Evolutionary conservation across 2,797 vertebrate species (phyloP).

Genomic region (Bothrops alternatus): DNA sequence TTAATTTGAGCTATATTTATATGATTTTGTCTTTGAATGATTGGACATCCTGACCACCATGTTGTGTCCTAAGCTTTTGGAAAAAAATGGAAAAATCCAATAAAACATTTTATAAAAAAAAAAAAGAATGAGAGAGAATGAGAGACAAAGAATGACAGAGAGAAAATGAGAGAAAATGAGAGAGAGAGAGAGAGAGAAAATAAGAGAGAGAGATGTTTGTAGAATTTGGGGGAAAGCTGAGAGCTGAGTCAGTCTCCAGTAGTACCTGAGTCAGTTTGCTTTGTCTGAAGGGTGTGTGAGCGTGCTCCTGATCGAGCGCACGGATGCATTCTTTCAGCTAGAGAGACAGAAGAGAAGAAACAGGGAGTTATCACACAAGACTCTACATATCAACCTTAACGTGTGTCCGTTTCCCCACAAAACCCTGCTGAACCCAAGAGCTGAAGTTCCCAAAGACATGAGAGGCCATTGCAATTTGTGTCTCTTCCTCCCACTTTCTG

Average conservation of each 20-base stretch:
- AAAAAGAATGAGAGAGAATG: too few species aligned
- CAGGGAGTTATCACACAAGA: background rate
- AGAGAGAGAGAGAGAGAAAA: too few species aligned
- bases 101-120: too few species aligned
- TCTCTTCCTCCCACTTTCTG: background rate
- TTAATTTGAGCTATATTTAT: too few species aligned
- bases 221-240: background rate
- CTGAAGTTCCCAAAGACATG: background rate
- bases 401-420: background rate
- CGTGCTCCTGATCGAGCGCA: conserved; percentile 85
- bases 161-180: too few species aligned
- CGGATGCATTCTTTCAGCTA: conserved; percentile 94
- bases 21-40: too few species aligned
- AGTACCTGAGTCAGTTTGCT: conserved; percentile 91
- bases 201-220: background rate
- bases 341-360: background rate
- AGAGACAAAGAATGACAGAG: too few species aligned
- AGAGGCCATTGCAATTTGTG: background rate
- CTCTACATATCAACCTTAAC: background rate
- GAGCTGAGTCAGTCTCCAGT: background rate
- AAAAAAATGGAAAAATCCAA: too few species aligned
- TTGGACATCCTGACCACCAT: too few species aligned
- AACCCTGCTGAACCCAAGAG: too few species aligned
- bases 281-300: conserved; percentile 89
- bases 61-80: too few species aligned